These are phyloP conservation scores for Coreius guichenoti DNA, from an alignment of 2,797 vertebrate species.

Conservation along the genomic window DNA sequence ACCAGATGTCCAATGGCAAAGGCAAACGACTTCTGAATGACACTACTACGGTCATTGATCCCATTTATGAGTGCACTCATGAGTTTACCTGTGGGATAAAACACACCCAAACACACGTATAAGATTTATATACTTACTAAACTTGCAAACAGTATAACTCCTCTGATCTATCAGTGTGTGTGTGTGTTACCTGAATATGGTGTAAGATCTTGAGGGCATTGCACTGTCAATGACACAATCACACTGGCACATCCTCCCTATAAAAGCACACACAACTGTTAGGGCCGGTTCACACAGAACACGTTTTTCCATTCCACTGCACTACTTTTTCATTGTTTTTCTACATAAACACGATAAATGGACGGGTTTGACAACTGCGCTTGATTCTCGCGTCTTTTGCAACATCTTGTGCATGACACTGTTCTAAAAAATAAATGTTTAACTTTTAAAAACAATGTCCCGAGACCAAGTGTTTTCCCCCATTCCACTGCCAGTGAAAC, in stretches of 20 bases:
- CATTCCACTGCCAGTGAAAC: background rate
- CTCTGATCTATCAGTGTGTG: background rate
- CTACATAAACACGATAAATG: background rate
- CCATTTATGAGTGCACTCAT: slow-evolving; percentile 93
- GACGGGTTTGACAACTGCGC: no score
- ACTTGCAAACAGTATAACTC: background rate
- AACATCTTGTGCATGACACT: background rate
- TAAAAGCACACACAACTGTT: slow-evolving; percentile 42
- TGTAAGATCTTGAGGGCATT: slow-evolving; percentile 95
- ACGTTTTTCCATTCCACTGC: background rate
- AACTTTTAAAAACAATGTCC: background rate
- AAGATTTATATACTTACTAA: background rate
- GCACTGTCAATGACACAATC: slow-evolving; percentile 93
- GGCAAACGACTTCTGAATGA: slow-evolving; percentile 93
- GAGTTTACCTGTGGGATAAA: slow-evolving; percentile 85
- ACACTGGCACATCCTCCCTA: slow-evolving; percentile 98
- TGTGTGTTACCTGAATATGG: slow-evolving; percentile 87
- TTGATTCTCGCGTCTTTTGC: no score
- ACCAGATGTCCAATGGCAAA: slow-evolving; percentile 96
- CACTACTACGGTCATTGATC: slow-evolving; percentile 90
- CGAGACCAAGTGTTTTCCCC: background rate
- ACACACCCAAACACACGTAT: background rate
- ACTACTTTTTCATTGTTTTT: background rate
- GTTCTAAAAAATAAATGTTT: background rate
- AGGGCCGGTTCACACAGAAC: background rate